Base-by-base conservation (phyloP, 2,888 invertebrate species). In the Ctenicera cuprea region DNA sequence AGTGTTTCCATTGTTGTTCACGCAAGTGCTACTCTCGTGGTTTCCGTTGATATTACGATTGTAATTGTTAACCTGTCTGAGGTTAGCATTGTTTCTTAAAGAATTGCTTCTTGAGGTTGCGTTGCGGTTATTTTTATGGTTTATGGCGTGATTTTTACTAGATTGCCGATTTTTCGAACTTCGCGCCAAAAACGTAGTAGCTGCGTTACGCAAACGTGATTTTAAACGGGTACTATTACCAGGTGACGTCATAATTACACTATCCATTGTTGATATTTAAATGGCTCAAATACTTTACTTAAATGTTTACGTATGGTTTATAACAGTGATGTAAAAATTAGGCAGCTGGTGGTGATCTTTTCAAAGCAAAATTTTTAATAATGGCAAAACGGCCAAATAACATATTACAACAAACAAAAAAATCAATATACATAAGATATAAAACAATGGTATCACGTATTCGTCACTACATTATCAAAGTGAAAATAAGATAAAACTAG, bases 181-280 rank as follows among this genome's bases (percentile, higher is more conserved):
- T 41, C 79, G 73, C 71, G 78, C 74, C 69, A 79, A 77, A 74
- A 78, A 68, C 65, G 69, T 78, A 8, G 76, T 75, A 41, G 78
- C 79, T 33, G 84, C 89, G 85, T 83, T 89, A 87, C 85, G 89
- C 88, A 75, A 88, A 87, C 85, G 81, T 87, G 87, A 68, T 87
- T 88, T 77, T 65, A 80, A 74, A 30, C 80, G 79, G 59, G 77
- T 87, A 81, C 85, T 88, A 79, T 87, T 88, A 80, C 86, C 88
- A 71, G 88, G 87, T 82, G 89, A 87, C 85, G 89, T 88, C 81
- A 90, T 86, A 65, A 83, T 79, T 80, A 89, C 89, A 84, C 89
- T 88, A 83, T 90, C 90, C 90, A 90, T 90, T 75, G 62, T 75
- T 75, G 41, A 69, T 54, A 38, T 59, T 57, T 52, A 69, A 69